Evolutionary conservation across 2,888 invertebrate genomes (phyloP), one percentile per base, ranked within the genome.

Genomic region (Drosophila mercatorum): DNA sequence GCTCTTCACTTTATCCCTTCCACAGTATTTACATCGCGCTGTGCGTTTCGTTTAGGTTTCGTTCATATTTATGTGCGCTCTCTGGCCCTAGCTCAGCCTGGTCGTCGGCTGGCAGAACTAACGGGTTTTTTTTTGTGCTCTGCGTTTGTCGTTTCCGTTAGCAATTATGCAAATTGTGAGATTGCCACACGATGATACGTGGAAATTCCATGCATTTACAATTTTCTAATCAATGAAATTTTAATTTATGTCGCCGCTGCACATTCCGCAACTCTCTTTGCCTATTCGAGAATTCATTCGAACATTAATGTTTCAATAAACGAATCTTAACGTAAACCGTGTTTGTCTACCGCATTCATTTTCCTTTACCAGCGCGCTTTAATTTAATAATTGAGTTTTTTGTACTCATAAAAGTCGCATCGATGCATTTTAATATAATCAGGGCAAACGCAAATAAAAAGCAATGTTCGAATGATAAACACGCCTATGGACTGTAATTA

Each of bases 171-270:
- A 91, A 91, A 91, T 91, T 86, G 83, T 61, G 83, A 91, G 90
- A 91, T 91, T 75, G 88, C 86, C 75, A 68, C 78, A 78, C 47
- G 60, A 52, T 75, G 88, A 91, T 88, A 90, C 75, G 70, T 70
- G 67, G 68, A 88, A 90, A 91, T 91, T 91, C 91, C 83, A 91
- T 91, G 91, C 91, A 91, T 91, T 92, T 90, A 87, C 86, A 91
- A 92, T 92, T 91, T 91, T 91, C 90, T 91, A 91, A 91, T 91
- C 92, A 91, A 92, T 91, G 89, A 82, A 90, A 91, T 87, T 91
- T 89, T 88, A 91, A 91, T 91, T 91, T 91, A 89, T 89, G 87
- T 89, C 78, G 81, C 78, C 70, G 68, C 68, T 28, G 28, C 59
- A 34, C 47, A 47, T 66, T 66, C 66, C 38, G 31, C 36, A 31